These are phyloP conservation scores for Dendrophyllia cribrosa DNA, from an alignment of 64 coral and sea anemone species.

Conservation along the genomic window DNA sequence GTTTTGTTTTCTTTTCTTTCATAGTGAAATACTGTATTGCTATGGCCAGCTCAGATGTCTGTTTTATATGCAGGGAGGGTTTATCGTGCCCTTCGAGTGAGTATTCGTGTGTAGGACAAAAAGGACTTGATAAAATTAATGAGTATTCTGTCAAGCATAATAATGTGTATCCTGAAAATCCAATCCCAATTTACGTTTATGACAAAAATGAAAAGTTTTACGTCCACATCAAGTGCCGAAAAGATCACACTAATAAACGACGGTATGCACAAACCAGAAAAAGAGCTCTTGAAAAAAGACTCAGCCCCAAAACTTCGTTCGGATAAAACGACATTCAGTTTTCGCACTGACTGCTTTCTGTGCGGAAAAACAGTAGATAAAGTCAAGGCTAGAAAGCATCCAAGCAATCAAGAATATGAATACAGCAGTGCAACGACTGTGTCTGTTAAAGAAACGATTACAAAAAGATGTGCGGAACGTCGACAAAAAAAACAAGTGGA, in stretches of 20 bases:
- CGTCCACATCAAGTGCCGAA: constrained; percentile 24
- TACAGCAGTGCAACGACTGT: constrained; percentile 3
- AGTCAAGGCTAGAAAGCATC: constrained; percentile 13
- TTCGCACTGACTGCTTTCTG: constrained; percentile 26
- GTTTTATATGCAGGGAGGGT: too few species aligned
- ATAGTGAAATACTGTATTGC: too few species aligned
- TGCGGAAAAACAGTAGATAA: constrained; percentile 48
- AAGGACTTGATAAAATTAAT: constrained; percentile 53
- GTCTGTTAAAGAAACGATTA: constrained; percentile 5
- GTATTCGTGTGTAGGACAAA: constrained; percentile 39
- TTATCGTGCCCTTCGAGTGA: not conserved
- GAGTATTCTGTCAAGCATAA: constrained; percentile 19
- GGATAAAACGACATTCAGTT: not conserved
- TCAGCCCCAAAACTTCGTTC: not conserved
- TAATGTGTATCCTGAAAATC: constrained; percentile 18
- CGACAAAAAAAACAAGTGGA: too few species aligned
- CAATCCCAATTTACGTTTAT: constrained; percentile 22
- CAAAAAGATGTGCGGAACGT: constrained; percentile 34
- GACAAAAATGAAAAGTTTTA: constrained; percentile 23
- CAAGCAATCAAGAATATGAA: constrained; percentile 37
- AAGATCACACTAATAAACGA: constrained; percentile 28
- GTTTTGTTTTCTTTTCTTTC: too few species aligned
- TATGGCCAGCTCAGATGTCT: too few species aligned
- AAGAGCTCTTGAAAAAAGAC: constrained; percentile 1
- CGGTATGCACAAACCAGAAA: constrained; percentile 21